Evolutionary conservation across 2,113 vertebrate species (phyloP).

Genomic region (Tupaia tana): DNA sequence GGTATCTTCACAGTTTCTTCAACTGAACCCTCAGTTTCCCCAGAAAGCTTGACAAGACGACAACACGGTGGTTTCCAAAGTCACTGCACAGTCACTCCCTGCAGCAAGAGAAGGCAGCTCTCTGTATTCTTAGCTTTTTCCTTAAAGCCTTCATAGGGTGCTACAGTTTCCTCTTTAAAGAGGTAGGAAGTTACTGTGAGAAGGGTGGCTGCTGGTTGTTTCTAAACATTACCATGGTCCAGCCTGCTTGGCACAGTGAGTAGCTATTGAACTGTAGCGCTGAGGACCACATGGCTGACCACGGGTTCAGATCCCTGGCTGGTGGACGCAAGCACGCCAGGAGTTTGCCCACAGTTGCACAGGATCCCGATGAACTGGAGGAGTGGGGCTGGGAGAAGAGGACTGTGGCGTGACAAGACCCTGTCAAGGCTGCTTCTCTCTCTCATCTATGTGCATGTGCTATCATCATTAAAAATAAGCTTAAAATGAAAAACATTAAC

Average conservation of each 20-base stretch:
- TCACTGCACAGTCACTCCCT: not conserved
- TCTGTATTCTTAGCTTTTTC: constrained; percentile 7
- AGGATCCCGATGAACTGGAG: no score
- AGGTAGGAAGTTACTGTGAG: not conserved
- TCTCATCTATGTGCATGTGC: no score
- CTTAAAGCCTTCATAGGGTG: not conserved
- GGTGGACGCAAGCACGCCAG: no score
- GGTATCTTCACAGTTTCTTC: not conserved
- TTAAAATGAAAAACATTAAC: not conserved
- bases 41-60: not conserved
- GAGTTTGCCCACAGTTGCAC: no score
- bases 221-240: not conserved
- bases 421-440: no score
- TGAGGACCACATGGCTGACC: no score
- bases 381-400: no score
- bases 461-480: no score
- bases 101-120: not conserved
- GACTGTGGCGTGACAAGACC: no score
- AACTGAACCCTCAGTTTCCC: not conserved
- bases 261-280: no score
- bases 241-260: no score
- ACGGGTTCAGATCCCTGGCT: no score
- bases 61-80: not conserved
- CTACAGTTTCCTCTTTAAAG: not conserved
- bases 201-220: not conserved